Evolutionary conservation across 2,888 invertebrate species (phyloP), one percentile per base, ranked within the genome.

Genomic region (Ochlodes sylvanus): DNA sequence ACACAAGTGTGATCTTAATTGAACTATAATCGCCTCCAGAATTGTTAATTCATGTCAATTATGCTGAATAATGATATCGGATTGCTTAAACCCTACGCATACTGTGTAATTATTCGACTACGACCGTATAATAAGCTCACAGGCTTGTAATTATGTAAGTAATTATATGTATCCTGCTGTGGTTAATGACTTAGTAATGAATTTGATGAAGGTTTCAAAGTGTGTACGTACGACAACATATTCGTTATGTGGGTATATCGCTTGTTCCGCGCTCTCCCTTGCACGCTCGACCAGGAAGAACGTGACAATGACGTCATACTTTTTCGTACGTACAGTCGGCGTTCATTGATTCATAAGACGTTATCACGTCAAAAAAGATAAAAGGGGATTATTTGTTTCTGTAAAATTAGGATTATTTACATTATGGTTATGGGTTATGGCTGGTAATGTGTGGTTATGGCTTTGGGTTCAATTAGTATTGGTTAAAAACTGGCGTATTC

Each of bases 41-140:
- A 64, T 60, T 63, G 60, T 50, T 64, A 64, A 70, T 70, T 69
- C 69, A 54, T 63, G 63, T 68, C 58, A 68, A 63, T 68, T 57
- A 70, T 27, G 44, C 63, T 56, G 55, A 55, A 63, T 63, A 63
- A 63, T 56, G 27, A 55, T 63, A 47, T 61, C 47, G 34, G 32
- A 63, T 55, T 17, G 55, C 14, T 63, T 52, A 32, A 14, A 21
- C 14, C 52, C 12, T 41, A 0, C 21, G 38, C 52, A 54, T 14
- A 50, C 34, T 47, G 7, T 17, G 6, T 27, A 58, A 58, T 54
- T 54, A 54, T 54, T 7, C n/a, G 32, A 10, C 14, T 54, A 54
- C 7, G 52, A n/a, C n/a, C 15, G 55, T 32, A 34, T 34, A 55
- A 27, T 54, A 54, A 14, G 27, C n/a, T 54, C 14, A 54, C n/a